Percentiles rank a stretch among this genome's conserved stretches.
These are phyloP conservation scores for Smittia sp. DNA, from an alignment of 2,888 invertebrate species.

Conservation along the genomic window DNA sequence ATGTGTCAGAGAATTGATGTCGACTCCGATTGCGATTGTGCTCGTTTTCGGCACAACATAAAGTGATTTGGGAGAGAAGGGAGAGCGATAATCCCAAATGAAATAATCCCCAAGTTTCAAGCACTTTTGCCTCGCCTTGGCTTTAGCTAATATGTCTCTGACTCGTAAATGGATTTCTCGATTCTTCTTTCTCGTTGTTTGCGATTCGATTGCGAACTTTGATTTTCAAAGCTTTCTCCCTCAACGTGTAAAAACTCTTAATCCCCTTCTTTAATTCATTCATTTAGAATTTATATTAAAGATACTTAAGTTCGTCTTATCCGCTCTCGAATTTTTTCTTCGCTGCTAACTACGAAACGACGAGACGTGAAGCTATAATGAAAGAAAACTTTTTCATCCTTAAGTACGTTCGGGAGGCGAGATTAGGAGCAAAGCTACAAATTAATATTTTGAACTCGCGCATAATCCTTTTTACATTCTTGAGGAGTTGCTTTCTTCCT, in stretches of 20 bases:
- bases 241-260: background rate
- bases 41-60: background rate
- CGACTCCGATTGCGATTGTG: background rate
- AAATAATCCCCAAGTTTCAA: slow-evolving; percentile 38
- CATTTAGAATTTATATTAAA: slow-evolving; percentile 34
- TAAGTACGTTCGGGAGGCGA: background rate
- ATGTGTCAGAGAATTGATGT: background rate
- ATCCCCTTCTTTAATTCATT: slow-evolving; percentile 40
- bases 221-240: slow-evolving; percentile 18
- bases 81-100: slow-evolving; percentile 37
- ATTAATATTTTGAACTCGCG: slow-evolving; percentile 41
- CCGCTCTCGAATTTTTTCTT: background rate
- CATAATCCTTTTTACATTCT: slow-evolving; percentile 42
- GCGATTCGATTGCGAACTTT: slow-evolving; percentile 34
- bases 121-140: background rate
- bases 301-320: slow-evolving; percentile 40
- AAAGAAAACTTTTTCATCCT: slow-evolving; percentile 24
- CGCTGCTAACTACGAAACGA: background rate
- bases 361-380: slow-evolving; percentile 21
- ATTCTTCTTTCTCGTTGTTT: slow-evolving; percentile 6
- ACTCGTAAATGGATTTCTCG: background rate
- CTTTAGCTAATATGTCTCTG: slow-evolving; percentile 12
- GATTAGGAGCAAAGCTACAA: slow-evolving; percentile 41
- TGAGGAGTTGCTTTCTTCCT: slow-evolving; percentile 34
- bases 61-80: slow-evolving; percentile 6